These are phyloP conservation scores for Disparrhopalites patrizii DNA, from an alignment of 2,888 invertebrate genomes.

Conservation along the genomic window DNA sequence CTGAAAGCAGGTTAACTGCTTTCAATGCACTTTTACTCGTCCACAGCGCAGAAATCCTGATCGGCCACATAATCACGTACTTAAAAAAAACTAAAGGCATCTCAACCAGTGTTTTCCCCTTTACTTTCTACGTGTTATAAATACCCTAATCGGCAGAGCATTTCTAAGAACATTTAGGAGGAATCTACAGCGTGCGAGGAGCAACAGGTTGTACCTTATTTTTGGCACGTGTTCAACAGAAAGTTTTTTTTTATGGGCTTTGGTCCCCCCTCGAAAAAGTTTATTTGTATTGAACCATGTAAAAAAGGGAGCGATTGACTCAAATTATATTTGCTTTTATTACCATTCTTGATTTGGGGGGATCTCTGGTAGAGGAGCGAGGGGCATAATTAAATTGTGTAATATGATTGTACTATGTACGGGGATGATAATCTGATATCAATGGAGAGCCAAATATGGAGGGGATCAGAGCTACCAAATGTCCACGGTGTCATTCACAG, in stretches of 20 bases:
- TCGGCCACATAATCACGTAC: slow-evolving; percentile 4
- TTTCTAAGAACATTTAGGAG: not conserved
- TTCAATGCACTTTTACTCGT: slow-evolving; percentile 9
- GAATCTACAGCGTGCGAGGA: too few species aligned
- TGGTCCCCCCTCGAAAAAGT: slow-evolving; percentile 5
- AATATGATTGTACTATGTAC: too few species aligned
- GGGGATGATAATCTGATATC: too few species aligned
- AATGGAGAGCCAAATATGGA: too few species aligned
- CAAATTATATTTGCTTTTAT: too few species aligned
- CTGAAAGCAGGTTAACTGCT: slow-evolving; percentile 16
- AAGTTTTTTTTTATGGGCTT: not conserved
- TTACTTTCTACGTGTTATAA: not conserved
- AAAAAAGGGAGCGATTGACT: too few species aligned
- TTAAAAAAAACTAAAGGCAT: not conserved
- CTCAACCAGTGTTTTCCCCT: not conserved
- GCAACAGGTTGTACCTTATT: not conserved
- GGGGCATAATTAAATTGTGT: too few species aligned
- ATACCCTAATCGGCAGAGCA: not conserved
- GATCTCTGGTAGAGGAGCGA: too few species aligned
- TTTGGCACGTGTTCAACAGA: slow-evolving; percentile 20
- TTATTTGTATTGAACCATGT: not conserved
- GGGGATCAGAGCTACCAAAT: too few species aligned
- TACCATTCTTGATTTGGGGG: too few species aligned
- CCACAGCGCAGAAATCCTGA: not conserved
- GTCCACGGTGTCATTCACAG: too few species aligned